A percentile compares a stretch with the other conserved stretches of the same genome.
phyloP scores from a whole-genome alignment of 2,888 invertebrate genomes.

The Mantis religiosa region DNA sequence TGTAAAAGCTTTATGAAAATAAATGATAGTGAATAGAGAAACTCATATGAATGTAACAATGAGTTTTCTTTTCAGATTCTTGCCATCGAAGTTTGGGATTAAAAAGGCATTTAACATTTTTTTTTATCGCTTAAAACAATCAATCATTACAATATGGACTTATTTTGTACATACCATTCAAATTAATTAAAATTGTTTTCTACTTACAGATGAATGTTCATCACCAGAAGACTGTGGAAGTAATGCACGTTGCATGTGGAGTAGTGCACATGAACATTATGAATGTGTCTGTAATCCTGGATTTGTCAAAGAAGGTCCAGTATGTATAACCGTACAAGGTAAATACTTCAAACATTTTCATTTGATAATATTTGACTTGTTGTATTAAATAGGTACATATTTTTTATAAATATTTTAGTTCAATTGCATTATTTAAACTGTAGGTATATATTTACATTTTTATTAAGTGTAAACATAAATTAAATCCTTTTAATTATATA shows the following conservation, averaged over 20 bases:
- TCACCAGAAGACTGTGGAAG: conserved; percentile 57
- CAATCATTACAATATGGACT: too few species aligned
- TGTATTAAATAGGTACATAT: neutral
- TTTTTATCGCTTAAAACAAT: too few species aligned
- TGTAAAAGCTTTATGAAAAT: too few species aligned
- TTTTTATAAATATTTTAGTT: neutral
- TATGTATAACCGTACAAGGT: conserved; percentile 35
- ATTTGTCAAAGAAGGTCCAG: conserved; percentile 49
- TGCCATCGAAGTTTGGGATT: too few species aligned
- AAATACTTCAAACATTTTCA: neutral
- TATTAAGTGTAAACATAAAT: neutral
- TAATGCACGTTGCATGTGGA: conserved; percentile 48
- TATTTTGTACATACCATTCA: too few species aligned
- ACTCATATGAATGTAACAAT: too few species aligned
- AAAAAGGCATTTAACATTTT: too few species aligned
- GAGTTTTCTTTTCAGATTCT: too few species aligned
- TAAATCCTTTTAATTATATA: too few species aligned
- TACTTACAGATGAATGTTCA: conserved; percentile 7
- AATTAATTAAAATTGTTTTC: neutral
- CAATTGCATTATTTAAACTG: neutral
- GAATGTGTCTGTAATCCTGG: conserved; percentile 78
- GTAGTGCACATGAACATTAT: conserved; percentile 46
- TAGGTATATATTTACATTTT: neutral
- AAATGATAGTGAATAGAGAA: too few species aligned
- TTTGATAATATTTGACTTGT: neutral